These are phyloP conservation scores for Reticulitermes lucifugus DNA, from an alignment of 2,888 invertebrate genomes.

Conservation along the genomic window DNA sequence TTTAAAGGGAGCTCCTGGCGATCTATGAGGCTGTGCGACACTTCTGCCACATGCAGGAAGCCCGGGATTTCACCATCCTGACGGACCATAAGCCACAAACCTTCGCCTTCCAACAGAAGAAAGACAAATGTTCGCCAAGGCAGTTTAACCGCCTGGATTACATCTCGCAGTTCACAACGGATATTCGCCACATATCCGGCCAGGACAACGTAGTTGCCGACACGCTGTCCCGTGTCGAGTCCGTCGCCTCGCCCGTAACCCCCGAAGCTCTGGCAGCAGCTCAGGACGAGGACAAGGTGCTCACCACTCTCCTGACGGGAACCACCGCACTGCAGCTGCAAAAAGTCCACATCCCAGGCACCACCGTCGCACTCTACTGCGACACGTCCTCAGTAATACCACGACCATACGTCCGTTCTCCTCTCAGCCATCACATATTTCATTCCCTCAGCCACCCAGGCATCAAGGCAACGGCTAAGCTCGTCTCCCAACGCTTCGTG, in stretches of 20 bases:
- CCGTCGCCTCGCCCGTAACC: neutral
- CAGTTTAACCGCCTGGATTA: slow-evolving; percentile 35
- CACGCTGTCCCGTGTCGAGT: slow-evolving; percentile 7
- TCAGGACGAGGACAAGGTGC: neutral
- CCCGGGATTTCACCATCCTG: no score
- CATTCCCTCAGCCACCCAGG: neutral
- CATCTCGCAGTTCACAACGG: slow-evolving; percentile 40
- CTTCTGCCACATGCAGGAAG: no score
- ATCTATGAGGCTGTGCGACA: no score
- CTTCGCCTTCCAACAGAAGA: slow-evolving; percentile 27
- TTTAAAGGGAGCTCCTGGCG: no score
- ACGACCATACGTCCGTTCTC: neutral
- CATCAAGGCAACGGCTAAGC: neutral
- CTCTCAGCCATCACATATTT: neutral
- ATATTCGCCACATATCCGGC: slow-evolving; percentile 34
- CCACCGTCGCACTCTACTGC: neutral
- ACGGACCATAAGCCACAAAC: no score
- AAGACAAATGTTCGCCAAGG: slow-evolving; percentile 29
- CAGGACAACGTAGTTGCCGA: slow-evolving; percentile 38
- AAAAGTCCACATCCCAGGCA: neutral
- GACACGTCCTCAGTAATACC: neutral
- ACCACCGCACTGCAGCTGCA: neutral
- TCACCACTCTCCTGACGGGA: neutral
- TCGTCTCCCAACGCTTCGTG: slow-evolving; percentile 46
- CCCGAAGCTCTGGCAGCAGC: neutral